These are phyloP conservation scores for Prionailurus bengalensis DNA, from an alignment of 2,113 vertebrate genomes.

Conservation along the genomic window DNA sequence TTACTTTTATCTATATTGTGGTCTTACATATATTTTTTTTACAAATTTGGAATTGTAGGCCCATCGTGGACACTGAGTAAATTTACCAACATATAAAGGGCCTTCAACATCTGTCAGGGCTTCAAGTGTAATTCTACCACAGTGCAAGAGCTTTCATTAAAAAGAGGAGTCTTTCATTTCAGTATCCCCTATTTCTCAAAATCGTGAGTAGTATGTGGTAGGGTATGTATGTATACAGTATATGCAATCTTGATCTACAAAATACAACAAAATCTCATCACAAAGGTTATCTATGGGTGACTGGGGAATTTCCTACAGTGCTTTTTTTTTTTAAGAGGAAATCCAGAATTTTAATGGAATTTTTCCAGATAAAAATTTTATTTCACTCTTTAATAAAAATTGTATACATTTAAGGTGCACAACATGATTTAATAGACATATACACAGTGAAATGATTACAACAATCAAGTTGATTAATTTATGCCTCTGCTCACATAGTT, in stretches of 20 bases:
- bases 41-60: background rate
- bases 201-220: background rate
- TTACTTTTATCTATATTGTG: background rate
- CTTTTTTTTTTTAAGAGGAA: background rate
- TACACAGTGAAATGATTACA: background rate
- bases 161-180: background rate
- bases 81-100: background rate
- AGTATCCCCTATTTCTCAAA: background rate
- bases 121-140: background rate
- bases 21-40: background rate
- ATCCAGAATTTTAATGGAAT: background rate
- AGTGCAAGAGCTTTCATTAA: background rate
- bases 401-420: background rate
- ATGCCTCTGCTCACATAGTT: background rate
- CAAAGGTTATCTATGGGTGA: background rate
- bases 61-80: background rate
- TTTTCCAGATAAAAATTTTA: background rate
- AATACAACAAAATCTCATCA: background rate
- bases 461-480: background rate
- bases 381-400: background rate
- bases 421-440: background rate
- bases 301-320: background rate
- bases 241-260: background rate
- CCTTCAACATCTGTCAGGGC: background rate
- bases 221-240: background rate